Percentiles rank a stretch among this genome's conserved stretches.
These are phyloP conservation scores for Myripristis murdjan DNA, from an alignment of 2,797 vertebrate genomes.

Conservation along the genomic window DNA sequence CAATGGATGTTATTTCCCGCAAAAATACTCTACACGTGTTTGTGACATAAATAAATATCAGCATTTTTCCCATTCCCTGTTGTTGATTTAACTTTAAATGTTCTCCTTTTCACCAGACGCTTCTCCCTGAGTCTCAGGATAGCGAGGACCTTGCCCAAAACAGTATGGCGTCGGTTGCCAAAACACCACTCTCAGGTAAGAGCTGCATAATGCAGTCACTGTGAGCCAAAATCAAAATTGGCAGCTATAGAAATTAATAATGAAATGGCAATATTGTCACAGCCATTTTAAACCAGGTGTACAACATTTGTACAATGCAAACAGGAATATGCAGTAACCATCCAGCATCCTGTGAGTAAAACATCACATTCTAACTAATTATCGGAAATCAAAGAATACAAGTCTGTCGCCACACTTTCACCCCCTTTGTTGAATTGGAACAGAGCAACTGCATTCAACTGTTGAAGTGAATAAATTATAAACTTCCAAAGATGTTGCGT, in stretches of 20 bases:
- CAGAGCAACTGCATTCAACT: too few species aligned
- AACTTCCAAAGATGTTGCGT: too few species aligned
- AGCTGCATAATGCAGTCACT: not conserved
- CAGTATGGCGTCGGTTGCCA: constrained; percentile 78
- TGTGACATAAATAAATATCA: too few species aligned
- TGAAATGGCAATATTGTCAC: not conserved
- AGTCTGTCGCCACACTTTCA: too few species aligned
- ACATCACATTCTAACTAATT: too few species aligned
- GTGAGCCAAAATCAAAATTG: not conserved
- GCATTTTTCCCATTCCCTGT: not conserved
- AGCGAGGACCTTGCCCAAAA: constrained; percentile 66
- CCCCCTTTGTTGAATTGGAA: too few species aligned
- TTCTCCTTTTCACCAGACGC: constrained; percentile 62
- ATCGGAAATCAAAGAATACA: too few species aligned
- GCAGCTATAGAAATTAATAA: not conserved
- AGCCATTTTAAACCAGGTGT: too few species aligned
- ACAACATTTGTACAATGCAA: too few species aligned
- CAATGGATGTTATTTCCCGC: not conserved
- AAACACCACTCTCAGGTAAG: constrained; percentile 77
- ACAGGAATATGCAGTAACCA: too few species aligned
- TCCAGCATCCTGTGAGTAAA: too few species aligned
- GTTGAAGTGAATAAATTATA: too few species aligned
- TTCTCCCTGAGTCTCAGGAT: constrained; percentile 69
- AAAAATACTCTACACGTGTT: not conserved
- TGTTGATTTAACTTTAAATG: not conserved